Conservation (phyloP, 2,888 invertebrate genomes). For the Calameuta filiformis region DNA sequence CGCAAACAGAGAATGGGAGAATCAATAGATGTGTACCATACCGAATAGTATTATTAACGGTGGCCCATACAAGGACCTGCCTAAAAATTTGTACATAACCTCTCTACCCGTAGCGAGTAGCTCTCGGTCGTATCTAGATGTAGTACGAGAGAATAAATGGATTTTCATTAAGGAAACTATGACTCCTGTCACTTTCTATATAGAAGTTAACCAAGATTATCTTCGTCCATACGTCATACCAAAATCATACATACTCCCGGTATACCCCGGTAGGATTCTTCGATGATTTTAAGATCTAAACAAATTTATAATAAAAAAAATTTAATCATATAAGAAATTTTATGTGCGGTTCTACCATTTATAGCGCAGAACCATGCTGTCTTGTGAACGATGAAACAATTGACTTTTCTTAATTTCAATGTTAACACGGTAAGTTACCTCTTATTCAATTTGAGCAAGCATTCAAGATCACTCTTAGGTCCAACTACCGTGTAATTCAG, state of each 20-base stretch:
- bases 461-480: constrained; percentile 45
- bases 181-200: neutral
- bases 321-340: too few relatives aligned
- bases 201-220: neutral
- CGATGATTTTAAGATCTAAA: neutral
- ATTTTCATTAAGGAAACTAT: constrained; percentile 54
- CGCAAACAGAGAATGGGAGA: neutral
- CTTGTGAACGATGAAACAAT: neutral
- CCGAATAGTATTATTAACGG: constrained; percentile 62
- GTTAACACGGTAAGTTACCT: neutral
- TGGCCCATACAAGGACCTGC: constrained; percentile 12
- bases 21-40: constrained; percentile 55
- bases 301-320: neutral
- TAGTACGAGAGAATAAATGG: constrained; percentile 56
- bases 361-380: neutral
- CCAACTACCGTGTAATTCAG: constrained; percentile 65
- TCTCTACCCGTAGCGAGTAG: neutral
- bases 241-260: neutral
- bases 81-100: constrained; percentile 51
- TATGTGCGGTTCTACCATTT: neutral
- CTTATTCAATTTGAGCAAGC: neutral
- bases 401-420: neutral
- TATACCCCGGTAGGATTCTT: neutral
- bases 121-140: constrained; percentile 43
- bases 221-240: neutral